Base-by-base conservation (phyloP, 1,140 invertebrate genomes). In the Varroa destructor region DNA sequence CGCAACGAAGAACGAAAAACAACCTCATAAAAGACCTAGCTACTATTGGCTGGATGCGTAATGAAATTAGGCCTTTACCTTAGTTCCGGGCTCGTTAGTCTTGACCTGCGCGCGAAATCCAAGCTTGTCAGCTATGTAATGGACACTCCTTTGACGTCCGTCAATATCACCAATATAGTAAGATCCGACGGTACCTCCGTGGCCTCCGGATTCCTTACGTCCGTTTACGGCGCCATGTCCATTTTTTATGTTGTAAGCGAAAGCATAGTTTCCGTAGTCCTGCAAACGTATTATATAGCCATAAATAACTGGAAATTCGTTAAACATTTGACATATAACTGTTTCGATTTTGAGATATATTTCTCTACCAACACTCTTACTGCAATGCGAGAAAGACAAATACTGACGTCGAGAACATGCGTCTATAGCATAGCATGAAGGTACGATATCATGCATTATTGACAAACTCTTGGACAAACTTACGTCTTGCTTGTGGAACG, bases 191-290 rank as follows among this genome's bases (percentile, higher is more conserved):
- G 37, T 36, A 36, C 40, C 61, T 67, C 61, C 61, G 61, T 67
- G 61, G 36, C 40, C 40, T 14, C 61, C 61, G 8, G 61, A 67
- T 0, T 67, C 61, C 37, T 67, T 67, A 36, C 61, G 61, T 12
- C 61, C 61, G 37, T 67, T 67, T 37, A 67, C 61, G 8, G 61
- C 61, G 12, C 61, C 61, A 8, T 67, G 40, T 25, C 61, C 61
- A 37, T 67, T 67, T 8, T 67, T 12, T 12, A 67, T 67, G 61
- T 67, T 37, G 37, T 67, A 67, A 37, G 12, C 61, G 61, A 67
- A 67, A 67, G 61, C 61, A 46, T 67, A 67, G 61, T 67, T 67
- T 67, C 61, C 61, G 61, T 67, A 46, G 46, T 67, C 61, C 61
- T 67, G 61, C 12, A 67, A 67, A n/a, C 1, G 46, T 51, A 25